Conservation (phyloP, 2,113 vertebrate genomes). For the Austrofundulus limnaeus region DNA sequence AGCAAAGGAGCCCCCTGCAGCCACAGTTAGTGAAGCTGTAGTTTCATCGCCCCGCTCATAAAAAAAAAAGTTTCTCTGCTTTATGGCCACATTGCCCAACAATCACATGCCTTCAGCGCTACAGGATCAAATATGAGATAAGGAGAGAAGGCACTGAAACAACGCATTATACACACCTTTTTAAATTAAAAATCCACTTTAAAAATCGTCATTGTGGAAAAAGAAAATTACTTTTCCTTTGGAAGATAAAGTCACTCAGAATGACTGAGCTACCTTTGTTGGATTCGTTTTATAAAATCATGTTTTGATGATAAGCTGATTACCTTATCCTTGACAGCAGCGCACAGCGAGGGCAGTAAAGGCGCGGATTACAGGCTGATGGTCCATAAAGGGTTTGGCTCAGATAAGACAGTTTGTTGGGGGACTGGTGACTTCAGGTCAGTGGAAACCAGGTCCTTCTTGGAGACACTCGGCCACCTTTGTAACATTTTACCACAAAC, state of each 20-base stretch:
- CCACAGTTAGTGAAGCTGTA: constrained; percentile 25
- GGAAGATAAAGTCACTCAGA: constrained; percentile 44
- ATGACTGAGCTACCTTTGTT: constrained; percentile 61
- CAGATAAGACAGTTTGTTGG: constrained; percentile 67
- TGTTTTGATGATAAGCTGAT: constrained; percentile 80
- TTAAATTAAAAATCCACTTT: no score
- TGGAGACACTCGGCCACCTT: not conserved
- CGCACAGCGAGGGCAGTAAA: constrained; percentile 78
- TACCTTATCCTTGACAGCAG: constrained; percentile 86
- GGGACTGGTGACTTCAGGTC: constrained; percentile 40
- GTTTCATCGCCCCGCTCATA: constrained; percentile 58
- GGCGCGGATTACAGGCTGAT: constrained; percentile 74
- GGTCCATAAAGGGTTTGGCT: constrained; percentile 79
- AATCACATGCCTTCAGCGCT: constrained; percentile 75
- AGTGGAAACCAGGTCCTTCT: constrained; percentile 30
- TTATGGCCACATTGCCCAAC: constrained; percentile 78
- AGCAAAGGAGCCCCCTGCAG: constrained; percentile 28
- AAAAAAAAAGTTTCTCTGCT: constrained; percentile 58
- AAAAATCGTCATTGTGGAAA: no score
- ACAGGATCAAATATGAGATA: constrained; percentile 78
- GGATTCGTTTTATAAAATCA: constrained; percentile 79
- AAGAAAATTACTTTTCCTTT: not conserved
- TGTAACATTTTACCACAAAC: no score
- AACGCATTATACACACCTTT: constrained; percentile 42
- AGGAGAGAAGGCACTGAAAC: constrained; percentile 65